Conservation (phyloP, 1,140 invertebrate species). For the Calliphora vicina region DNA sequence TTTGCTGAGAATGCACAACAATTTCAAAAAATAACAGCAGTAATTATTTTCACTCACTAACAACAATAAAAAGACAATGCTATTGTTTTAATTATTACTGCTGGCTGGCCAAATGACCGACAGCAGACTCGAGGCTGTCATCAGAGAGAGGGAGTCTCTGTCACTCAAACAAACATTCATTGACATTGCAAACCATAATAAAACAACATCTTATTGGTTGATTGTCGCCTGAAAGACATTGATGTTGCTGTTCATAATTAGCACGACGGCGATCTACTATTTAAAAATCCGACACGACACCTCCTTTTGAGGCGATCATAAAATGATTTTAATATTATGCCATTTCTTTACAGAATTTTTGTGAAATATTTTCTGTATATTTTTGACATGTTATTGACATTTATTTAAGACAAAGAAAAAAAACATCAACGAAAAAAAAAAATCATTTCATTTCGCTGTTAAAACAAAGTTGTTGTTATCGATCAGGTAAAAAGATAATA, state of each 20-base stretch:
- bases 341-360: not conserved
- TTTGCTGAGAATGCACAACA: not conserved
- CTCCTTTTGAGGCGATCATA: not conserved
- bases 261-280: not conserved
- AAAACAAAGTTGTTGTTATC: slow-evolving; percentile 8
- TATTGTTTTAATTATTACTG: not conserved
- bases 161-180: not conserved
- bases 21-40: not conserved
- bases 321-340: not conserved
- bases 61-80: not conserved
- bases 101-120: not conserved
- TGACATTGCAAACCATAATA: not conserved
- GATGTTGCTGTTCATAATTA: not conserved
- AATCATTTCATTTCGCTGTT: not conserved
- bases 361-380: not conserved
- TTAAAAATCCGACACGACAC: not conserved
- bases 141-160: not conserved
- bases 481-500: slow-evolving; percentile 32
- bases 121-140: not conserved
- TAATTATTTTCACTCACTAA: not conserved
- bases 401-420: not conserved
- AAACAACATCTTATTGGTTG: not conserved
- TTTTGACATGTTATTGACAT: slow-evolving; percentile 18
- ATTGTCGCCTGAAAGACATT: not conserved
- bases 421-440: too few species aligned